Base-by-base conservation (phyloP, 2,888 invertebrate species). In the Galerucella calmariensis region DNA sequence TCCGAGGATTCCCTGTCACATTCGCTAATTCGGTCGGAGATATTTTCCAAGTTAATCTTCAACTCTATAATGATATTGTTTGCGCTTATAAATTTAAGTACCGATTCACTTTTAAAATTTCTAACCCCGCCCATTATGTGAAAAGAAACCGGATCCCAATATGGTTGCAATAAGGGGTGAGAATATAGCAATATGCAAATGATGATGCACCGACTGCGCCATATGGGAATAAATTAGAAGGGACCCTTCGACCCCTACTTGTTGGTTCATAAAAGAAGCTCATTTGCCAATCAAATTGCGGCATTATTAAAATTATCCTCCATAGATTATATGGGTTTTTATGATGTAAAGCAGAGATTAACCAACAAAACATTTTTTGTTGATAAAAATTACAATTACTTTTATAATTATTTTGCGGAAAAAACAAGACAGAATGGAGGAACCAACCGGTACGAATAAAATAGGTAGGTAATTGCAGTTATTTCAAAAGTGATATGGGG, bases 1-100 rank as follows among this genome's bases (percentile, higher is more conserved):
- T 84, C 84, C 77, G 65, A 44, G 63, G 14, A 66, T 48, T 59
- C 67, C 53, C 20, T 56, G 56, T 48, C 48, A 56, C 20, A 51
- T 20, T 56, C 20, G 11, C 20, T 56, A 56, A 56, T 8, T 20
- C 16, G 56, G 16, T 56, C 56, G n/a, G 56, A 20, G 16, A 20
- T n/a, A 51, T 8, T n/a, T 51, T 51, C 5, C 51, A 5, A 51
- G 6, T 51, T 51, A n/a, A 8, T n/a, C 14, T 51, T 51, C 51
- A 41, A 41, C 35, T 41, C 8, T 41, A 27, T 41, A 41, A 56
- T 56, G 16, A 16, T 0, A 20, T 10, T 56, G n/a, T 14, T 14
- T 12, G 51, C 6, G 11, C n/a, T 14, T n/a, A 35, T 35, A 35
- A 11, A 59, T 59, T 20, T 59, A 12, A 59, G 59, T 12, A 59